phyloP scores from a whole-genome alignment of 2,888 invertebrate genomes.

The Papilio gigon region DNA sequence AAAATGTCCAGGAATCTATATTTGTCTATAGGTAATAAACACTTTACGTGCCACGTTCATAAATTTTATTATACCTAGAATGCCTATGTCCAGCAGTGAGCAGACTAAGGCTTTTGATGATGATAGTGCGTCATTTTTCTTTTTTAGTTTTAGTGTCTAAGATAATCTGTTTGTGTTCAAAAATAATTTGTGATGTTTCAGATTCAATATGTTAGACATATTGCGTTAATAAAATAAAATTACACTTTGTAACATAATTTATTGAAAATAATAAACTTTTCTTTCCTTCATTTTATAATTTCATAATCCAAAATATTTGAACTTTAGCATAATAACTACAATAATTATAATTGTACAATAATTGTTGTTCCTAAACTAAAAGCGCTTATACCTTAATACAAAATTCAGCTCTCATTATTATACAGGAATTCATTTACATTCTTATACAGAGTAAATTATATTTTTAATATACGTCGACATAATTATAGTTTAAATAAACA shows the following conservation, averaged over 20 bases:
- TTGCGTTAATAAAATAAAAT: slow-evolving; percentile 8
- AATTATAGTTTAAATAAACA: background rate
- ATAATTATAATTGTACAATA: slow-evolving; percentile 47
- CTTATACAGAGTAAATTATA: background rate
- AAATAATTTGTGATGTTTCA: too few relatives aligned
- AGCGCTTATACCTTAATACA: slow-evolving; percentile 47
- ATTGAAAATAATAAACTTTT: slow-evolving; percentile 78
- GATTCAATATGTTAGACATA: too few relatives aligned
- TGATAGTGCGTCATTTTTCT: too few relatives aligned
- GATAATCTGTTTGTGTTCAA: too few relatives aligned
- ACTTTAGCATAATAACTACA: slow-evolving; percentile 51
- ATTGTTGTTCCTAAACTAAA: slow-evolving; percentile 51
- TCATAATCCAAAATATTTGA: slow-evolving; percentile 63
- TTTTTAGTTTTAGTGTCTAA: too few relatives aligned
- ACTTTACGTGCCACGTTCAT: too few relatives aligned
- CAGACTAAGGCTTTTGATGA: too few relatives aligned
- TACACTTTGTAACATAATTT: slow-evolving; percentile 67
- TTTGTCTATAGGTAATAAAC: too few relatives aligned
- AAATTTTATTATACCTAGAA: too few relatives aligned
- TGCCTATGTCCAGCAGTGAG: too few relatives aligned
- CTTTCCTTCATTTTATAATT: slow-evolving; percentile 56
- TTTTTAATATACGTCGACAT: background rate
- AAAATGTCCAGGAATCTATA: too few relatives aligned
- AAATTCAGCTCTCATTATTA: slow-evolving; percentile 10
- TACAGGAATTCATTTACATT: slow-evolving; percentile 1